Base-by-base conservation (phyloP, 2,888 invertebrate genomes). In the Leucozona laternaria region DNA sequence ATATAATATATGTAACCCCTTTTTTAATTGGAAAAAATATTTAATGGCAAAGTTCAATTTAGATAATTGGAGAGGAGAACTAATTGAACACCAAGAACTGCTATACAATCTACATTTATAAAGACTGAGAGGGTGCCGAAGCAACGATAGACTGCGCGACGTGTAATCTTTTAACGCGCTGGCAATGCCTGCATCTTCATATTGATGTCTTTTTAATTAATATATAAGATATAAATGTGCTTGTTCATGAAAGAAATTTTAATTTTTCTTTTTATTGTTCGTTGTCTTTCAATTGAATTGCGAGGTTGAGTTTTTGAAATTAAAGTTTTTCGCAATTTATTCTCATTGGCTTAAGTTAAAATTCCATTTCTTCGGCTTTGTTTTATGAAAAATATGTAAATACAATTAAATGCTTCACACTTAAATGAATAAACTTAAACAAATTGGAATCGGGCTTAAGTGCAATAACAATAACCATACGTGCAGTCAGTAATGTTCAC, bases 11-110 rank as follows among this genome's bases (percentile, higher is more conserved):
- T 73, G 79, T 82, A 75, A 82, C 81, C 78, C 73, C 78, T 31
- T 73, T 70, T 72, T 86, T 79, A 79, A 86, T 79, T 86, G 78
- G 62, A 15, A 79, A 82, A 79, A 28, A 71, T 82, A 86, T 86
- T 86, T 82, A 82, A 82, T 86, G 86, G 82, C 86, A 86, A 82
- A 86, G 86, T 86, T 86, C 86, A 86, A 86, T 86, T 86, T 86
- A 82, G 78, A 82, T 86, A 82, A 86, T 86, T 79, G 71, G 71
- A 75, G 78, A 82, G 78, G 48, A 86, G 75, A 82, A 79, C 34
- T 58, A 81, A 78, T 81, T 85, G 85, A 70, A 85, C 80, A 85
- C 80, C 64, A 75, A 86, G 78, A 81, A 70, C 50, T 25, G 70
- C 37, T n/a, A 22, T 2, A 37, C 5, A n/a, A 6, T 22, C 1